Evolutionary conservation across 2,888 invertebrate species (phyloP), one percentile per base, ranked within the genome.

Genomic region (Timema podura): DNA sequence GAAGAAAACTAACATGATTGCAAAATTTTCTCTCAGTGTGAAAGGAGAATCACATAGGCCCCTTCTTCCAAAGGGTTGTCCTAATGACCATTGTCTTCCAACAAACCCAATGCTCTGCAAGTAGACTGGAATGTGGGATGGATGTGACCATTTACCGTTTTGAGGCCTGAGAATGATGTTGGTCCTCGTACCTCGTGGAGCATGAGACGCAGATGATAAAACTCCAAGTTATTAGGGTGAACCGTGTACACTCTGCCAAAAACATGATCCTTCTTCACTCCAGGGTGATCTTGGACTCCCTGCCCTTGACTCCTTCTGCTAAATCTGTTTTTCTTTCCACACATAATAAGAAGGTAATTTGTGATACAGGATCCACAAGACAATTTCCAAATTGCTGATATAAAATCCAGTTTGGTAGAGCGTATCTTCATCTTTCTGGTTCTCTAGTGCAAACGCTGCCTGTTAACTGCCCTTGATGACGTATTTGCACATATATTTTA

Each of bases 21-120:
- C 68, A 59, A 70, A 72, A 48, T 73, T 47, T 51, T 59, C 48
- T 47, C 74, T 30, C 45, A 73, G 65, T 57, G n/a, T 9, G 16
- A 15, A 15, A 57, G 16, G 57, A 47, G 67, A 71, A 48, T 72
- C 51, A 49, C 64, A 67, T 10, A n/a, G 9, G 46, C 74, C 0
- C 78, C 78, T 70, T 81, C 79, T 67, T 75, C 73, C 68, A 79
- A 69, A 64, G 76, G 75, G 46, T 54, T 68, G 68, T 77, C 71
- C 79, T 79, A 80, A 64, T 79, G 77, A 47, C 67, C 69, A 70
- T 80, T 78, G 72, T 79, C 75, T 74, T 80, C 78, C 46, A 81
- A 72, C 68, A 81, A 72, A 6, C 77, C 76, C 47, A 74, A 65
- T 13, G 71, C 72, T 68, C 76, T 71, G 74, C 79, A 79, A 61